Conservation (phyloP, 2,888 invertebrate genomes). For the Acleris laterana region DNA sequence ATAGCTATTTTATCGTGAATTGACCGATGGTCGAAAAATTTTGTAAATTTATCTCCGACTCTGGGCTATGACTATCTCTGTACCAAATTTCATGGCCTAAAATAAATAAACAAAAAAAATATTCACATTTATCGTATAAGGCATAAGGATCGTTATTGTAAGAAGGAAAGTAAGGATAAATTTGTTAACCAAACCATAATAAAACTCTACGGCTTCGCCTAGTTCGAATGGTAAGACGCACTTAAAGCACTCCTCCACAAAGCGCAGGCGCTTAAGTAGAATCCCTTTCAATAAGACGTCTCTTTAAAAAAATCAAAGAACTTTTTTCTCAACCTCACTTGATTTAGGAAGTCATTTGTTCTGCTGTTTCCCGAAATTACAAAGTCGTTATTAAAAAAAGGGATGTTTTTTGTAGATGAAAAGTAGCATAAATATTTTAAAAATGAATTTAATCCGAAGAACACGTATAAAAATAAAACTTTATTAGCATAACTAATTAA, state of each 20-base stretch:
- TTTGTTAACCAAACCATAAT: no score
- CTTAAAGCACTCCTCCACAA: slow-evolving; percentile 40
- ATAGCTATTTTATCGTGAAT: no score
- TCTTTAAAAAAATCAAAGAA: slow-evolving; percentile 39
- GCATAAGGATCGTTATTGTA: no score
- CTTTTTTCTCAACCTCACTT: slow-evolving; percentile 30
- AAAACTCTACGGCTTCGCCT: slow-evolving; percentile 9
- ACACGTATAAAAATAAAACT: no score
- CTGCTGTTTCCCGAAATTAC: slow-evolving; percentile 37
- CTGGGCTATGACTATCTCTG: no score
- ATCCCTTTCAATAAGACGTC: slow-evolving; percentile 46
- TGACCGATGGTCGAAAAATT: no score
- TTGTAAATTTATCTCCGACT: no score
- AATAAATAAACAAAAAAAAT: no score
- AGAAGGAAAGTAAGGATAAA: no score
- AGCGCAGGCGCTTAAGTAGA: slow-evolving; percentile 40
- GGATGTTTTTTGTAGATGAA: not conserved
- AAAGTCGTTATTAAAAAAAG: slow-evolving; percentile 27
- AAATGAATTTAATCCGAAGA: not conserved
- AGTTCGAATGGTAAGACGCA: slow-evolving; percentile 40
- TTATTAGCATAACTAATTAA: no score
- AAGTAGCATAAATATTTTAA: slow-evolving; percentile 1
- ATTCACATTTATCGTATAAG: no score
- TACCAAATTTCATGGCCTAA: no score
- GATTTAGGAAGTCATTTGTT: slow-evolving; percentile 43